Conservation (phyloP, 2,113 vertebrate genomes). For the Urocitellus parryii region DNA sequence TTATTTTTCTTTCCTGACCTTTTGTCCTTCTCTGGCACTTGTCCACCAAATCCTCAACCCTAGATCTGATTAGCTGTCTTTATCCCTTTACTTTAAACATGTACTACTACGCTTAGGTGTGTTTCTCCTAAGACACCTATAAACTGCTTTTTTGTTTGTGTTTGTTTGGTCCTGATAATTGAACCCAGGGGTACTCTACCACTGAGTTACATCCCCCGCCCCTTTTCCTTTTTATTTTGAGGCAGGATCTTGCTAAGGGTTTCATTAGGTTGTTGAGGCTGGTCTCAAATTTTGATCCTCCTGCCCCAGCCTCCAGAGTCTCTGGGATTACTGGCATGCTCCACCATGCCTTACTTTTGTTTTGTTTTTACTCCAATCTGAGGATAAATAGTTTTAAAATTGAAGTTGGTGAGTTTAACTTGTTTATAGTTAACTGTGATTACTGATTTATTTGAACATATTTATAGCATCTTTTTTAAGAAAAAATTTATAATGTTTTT, state of each 20-base stretch:
- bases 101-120: not conserved
- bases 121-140: not conserved
- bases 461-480: not conserved
- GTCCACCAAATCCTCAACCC: not conserved
- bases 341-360: not conserved
- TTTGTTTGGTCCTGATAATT: too few species aligned
- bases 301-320: too few species aligned
- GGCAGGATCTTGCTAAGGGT: too few species aligned
- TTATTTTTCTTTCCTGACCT: not conserved
- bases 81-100: not conserved
- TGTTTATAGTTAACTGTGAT: not conserved
- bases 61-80: not conserved
- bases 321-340: too few species aligned
- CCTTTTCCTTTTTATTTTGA: too few species aligned
- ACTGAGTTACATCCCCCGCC: too few species aligned
- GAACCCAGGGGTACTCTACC: too few species aligned
- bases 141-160: too few species aligned
- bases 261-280: too few species aligned
- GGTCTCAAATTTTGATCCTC: too few species aligned
- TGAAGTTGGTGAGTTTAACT: not conserved
- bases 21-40: not conserved
- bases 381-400: not conserved
- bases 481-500: not conserved
- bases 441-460: not conserved
- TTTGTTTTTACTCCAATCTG: conserved; percentile 9